Conservation (phyloP, 2,888 invertebrate species). For the Cyaniris semiargus region DNA sequence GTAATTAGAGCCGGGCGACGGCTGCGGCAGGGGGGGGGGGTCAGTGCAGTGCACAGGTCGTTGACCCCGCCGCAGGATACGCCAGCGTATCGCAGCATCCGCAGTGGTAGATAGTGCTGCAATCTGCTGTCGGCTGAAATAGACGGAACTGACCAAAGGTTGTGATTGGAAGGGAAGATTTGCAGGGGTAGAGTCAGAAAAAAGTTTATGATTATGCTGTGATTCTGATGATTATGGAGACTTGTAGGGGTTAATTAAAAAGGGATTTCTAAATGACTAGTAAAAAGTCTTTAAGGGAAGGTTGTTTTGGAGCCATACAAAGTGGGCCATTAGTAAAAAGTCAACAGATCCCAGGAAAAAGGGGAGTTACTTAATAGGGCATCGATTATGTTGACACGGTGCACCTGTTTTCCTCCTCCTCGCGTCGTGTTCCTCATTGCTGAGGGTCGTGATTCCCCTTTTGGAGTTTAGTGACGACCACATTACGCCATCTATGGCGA, state of each 20-base stretch:
- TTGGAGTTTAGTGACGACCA: too few species aligned
- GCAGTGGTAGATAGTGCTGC: background rate
- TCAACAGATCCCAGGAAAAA: background rate
- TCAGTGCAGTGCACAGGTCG: slow-evolving; percentile 3
- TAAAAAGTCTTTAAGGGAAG: background rate
- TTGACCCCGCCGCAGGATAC: slow-evolving; percentile 3
- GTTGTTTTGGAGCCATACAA: background rate
- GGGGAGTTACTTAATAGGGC: background rate
- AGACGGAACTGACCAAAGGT: background rate
- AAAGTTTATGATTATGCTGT: background rate
- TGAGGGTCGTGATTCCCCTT: too few species aligned
- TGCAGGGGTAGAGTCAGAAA: background rate
- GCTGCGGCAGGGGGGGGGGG: background rate
- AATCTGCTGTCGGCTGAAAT: background rate
- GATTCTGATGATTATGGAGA: background rate
- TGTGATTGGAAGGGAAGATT: background rate
- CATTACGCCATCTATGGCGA: too few species aligned
- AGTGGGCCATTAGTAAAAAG: background rate
- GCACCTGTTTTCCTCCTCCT: background rate
- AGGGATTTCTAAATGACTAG: background rate
- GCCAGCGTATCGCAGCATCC: slow-evolving; percentile 11
- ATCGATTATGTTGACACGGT: background rate
- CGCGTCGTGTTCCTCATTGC: too few species aligned
- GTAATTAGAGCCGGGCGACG: slow-evolving; percentile 34
- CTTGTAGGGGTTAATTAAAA: too few species aligned